These are phyloP conservation scores for Onychostruthus taczanowskii DNA, from an alignment of 2,113 vertebrate species.

Conservation along the genomic window DNA sequence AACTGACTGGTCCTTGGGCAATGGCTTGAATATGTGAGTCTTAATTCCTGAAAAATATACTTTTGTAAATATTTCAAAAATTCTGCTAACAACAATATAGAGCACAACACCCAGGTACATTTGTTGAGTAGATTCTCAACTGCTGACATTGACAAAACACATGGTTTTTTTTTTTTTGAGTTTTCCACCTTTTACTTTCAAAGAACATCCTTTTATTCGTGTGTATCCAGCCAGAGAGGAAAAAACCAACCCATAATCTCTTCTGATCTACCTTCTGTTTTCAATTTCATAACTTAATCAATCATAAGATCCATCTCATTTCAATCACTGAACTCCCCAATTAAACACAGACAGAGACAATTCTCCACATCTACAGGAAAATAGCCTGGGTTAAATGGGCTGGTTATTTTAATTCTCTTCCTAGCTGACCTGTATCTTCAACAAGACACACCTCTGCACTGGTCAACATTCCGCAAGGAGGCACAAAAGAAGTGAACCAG, in stretches of 20 bases:
- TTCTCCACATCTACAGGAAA: background rate
- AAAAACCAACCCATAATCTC: accelerated
- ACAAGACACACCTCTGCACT: background rate
- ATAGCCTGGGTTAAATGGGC: background rate
- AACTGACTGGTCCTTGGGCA: background rate
- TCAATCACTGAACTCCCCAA: background rate
- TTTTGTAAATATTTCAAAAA: background rate
- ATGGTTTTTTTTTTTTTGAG: background rate
- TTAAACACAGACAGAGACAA: background rate
- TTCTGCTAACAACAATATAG: background rate
- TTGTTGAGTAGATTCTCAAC: background rate
- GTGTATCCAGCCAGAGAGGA: background rate
- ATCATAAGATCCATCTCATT: background rate
- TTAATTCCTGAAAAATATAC: background rate
- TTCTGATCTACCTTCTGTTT: background rate
- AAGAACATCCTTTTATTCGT: background rate
- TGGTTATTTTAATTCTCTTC: background rate
- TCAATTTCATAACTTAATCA: background rate
- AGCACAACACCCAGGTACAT: background rate
- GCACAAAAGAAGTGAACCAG: background rate
- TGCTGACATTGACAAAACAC: background rate
- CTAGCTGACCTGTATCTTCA: background rate
- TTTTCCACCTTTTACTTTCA: background rate
- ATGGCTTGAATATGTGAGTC: background rate
- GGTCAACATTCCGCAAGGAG: background rate